These are phyloP conservation scores for Theonella swinhoei DNA, from an alignment of 37 sponge, comb jelly and placozoan genomes.

Conservation along the genomic window DNA sequence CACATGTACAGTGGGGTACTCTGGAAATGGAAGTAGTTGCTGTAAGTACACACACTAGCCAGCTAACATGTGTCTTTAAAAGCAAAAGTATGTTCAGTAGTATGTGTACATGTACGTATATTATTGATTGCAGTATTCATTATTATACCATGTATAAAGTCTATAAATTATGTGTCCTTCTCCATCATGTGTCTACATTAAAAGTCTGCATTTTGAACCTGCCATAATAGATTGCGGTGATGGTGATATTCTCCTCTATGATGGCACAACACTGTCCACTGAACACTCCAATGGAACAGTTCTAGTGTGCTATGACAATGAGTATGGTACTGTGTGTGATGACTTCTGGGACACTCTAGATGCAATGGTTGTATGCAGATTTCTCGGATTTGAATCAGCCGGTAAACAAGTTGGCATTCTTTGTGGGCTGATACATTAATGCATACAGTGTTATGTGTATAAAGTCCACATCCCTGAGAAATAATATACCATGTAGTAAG, in stretches of 20 bases:
- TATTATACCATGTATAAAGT: too few species aligned
- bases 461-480: too few species aligned
- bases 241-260: conserved; percentile 10
- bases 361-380: conserved; percentile 43
- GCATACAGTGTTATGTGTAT: neutral
- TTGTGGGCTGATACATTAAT: neutral
- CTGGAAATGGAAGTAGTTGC: neutral
- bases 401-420: neutral
- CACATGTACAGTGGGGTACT: neutral
- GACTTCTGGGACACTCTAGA: conserved; percentile 40
- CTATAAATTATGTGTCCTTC: too few species aligned
- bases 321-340: conserved; percentile 54
- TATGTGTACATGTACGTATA: too few species aligned
- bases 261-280: conserved; percentile 1
- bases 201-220: too few species aligned
- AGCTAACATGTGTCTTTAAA: neutral
- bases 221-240: conserved; percentile 4
- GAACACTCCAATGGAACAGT: conserved; percentile 1
- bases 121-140: too few species aligned
- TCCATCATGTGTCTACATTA: too few species aligned
- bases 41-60: neutral
- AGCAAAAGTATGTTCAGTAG: too few species aligned
- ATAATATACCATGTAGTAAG: too few species aligned
- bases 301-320: conserved; percentile 31
- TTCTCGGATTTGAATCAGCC: conserved; percentile 26